Evolutionary conservation across 1,140 invertebrate genomes (phyloP).

Genomic region (Scaptomyza montana): DNA sequence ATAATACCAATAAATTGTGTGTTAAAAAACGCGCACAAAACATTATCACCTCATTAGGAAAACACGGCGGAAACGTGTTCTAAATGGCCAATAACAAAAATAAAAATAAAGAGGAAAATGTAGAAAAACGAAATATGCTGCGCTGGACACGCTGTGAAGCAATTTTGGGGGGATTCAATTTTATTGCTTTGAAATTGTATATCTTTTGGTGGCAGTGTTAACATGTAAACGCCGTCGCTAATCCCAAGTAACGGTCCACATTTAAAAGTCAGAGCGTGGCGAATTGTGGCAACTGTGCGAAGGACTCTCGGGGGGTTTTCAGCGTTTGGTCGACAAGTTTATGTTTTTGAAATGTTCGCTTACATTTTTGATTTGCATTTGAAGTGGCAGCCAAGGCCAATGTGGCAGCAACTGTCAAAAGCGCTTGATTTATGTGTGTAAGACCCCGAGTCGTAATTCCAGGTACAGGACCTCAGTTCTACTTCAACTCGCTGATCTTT

Average conservation of each 20-base stretch:
- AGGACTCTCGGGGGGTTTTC: slow-evolving; percentile 8
- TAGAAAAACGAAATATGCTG: slow-evolving; percentile 1
- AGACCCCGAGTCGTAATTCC: slow-evolving; percentile 6
- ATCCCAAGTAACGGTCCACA: slow-evolving; percentile 22
- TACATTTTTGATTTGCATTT: slow-evolving; percentile 71
- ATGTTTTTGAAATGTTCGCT: slow-evolving; percentile 46
- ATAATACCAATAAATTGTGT: slow-evolving; percentile 48
- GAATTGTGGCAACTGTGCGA: slow-evolving; percentile 8
- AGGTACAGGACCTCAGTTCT: slow-evolving; percentile 10
- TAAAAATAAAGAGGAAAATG: slow-evolving; percentile 28
- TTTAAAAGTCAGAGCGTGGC: slow-evolving; percentile 41
- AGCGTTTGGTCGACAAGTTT: slow-evolving; percentile 40
- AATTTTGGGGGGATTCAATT: slow-evolving; percentile 19
- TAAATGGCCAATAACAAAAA: slow-evolving; percentile 22
- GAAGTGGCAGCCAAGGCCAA: slow-evolving; percentile 34
- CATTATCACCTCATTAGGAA: slow-evolving; percentile 75
- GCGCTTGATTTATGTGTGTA: slow-evolving; percentile 62
- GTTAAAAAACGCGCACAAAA: slow-evolving; percentile 14
- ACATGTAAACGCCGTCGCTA: slow-evolving; percentile 50
- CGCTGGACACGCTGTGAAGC: slow-evolving; percentile 43
- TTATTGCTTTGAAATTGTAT: slow-evolving; percentile 54
- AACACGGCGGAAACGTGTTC: slow-evolving; percentile 28
- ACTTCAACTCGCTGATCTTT: slow-evolving; percentile 53
- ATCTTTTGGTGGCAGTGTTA: slow-evolving; percentile 37
- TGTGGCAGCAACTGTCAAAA: slow-evolving; percentile 56